Evolutionary conservation across 1,140 invertebrate species (phyloP), one percentile per base, ranked within the genome.

Genomic region (Cotesia typhae): DNA sequence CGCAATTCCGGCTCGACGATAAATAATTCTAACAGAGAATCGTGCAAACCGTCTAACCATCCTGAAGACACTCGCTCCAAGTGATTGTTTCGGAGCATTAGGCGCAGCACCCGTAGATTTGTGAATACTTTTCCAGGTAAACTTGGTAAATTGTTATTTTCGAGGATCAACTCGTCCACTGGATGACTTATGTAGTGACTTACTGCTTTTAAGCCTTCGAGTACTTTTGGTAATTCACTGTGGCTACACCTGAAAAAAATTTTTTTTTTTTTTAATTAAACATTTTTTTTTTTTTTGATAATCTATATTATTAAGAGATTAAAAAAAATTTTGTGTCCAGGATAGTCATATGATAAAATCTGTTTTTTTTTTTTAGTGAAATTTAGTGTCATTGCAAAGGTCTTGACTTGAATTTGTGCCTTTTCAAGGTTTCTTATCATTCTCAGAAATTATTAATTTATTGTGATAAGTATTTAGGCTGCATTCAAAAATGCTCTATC

Each of bases 51-150:
- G 53, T 92, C 90, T 37, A 96, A 85, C 91, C 94, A 95, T 63
- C 94, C 92, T 37, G 92, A 90, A 0, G 94, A 93, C 4, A 96
- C 89, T 59, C 94, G 88, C 80, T 96, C 94, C 4, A 96, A 84
- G 20, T 92, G 91, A 84, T 96, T 96, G 78, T 95, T 92, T 3
- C 94, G 88, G 63, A 96, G 79, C 92, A 95, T 95, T 12, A 95
- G 80, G 47, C 94, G 87, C n/a, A 93, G 83, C 12, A 95, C 91
- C 78, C 91, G 90, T 17, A 95, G 81, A 74, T 90, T 90, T 55
- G 92, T 90, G 80, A 95, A 95, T 17, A 92, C 90, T 75, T 91
- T 90, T 14, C 93, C 94, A 3, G 94, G 93, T 14, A 96, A 76
- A 3, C 94, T 92, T 1, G 94, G 93, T 53, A 95, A 82, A 76